phyloP scores from a whole-genome alignment of 2,113 vertebrate genomes.

The Caloenas nicobarica region DNA sequence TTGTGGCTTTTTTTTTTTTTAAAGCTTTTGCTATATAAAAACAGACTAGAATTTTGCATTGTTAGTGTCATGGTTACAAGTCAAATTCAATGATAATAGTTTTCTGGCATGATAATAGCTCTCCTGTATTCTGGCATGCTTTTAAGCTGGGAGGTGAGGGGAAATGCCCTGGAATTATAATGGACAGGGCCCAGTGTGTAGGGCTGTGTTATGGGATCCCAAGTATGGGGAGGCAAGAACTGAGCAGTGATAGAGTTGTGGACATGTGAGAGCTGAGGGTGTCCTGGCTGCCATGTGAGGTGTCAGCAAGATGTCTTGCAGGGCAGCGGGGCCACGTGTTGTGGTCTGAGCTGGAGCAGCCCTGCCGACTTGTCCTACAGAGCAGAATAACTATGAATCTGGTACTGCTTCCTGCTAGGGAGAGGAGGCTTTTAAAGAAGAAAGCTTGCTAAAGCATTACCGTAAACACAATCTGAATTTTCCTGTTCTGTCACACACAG shows the following conservation, averaged over 20 bases:
- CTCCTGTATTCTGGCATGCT: background rate
- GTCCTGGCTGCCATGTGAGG: background rate
- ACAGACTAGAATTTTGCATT: background rate
- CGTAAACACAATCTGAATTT: background rate
- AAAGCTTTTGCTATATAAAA: background rate
- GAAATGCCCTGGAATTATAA: background rate
- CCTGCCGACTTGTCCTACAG: background rate
- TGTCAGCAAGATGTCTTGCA: background rate
- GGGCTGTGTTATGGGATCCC: background rate
- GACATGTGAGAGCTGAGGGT: background rate
- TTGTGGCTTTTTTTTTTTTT: background rate
- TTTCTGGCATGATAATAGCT: background rate
- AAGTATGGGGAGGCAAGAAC: background rate
- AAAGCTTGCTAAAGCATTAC: background rate
- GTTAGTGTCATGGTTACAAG: slow-evolving; percentile 40
- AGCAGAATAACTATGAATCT: background rate
- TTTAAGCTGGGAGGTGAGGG: background rate
- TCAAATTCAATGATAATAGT: background rate
- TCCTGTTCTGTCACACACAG: background rate
- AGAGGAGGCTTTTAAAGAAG: background rate
- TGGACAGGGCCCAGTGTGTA: background rate
- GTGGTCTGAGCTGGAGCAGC: background rate
- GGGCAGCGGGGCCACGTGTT: rapidly evolving
- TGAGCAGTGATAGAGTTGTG: rapidly evolving
- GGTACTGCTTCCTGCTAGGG: background rate